Evolutionary conservation across 1,140 invertebrate genomes (phyloP), one percentile per base, ranked within the genome.

Genomic region (Pseudomyrmex pallidus): DNA sequence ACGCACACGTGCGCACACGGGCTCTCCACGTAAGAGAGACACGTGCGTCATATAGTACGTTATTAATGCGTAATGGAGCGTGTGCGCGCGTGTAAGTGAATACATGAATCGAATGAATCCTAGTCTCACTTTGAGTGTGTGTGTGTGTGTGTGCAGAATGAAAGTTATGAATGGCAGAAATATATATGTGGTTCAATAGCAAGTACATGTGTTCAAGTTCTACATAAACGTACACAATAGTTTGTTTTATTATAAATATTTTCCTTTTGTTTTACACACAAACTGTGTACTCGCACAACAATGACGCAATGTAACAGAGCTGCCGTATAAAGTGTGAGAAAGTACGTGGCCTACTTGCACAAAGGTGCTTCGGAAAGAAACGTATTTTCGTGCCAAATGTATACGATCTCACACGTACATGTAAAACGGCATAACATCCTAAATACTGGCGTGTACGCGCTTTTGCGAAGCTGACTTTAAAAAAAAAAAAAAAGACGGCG

Each of bases 281-380:
- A 35, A 35, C 35, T 1, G 35, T 35, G 0, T 35, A 7, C 35
- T 76, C 17, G 13, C 46, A 67, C 46, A 67, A 66, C 52, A 22
- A 46, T 22, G 48, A 22, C 5, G 35, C 17, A 3, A 7, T 15
- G 12, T 46, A 44, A 56, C 35, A 57, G 35, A 68, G 52, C 52
- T n/a, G 20, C 46, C 50, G 2, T 5, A 59, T 46, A 25, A 68
- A 12, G 35, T 22, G 22, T 46, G 76, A 80, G 54, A 80, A 72
- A 70, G 66, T 70, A 35, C n/a, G 54, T 35, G 76, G 44, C 76
- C 66, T 57, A 80, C 76, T 72, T 80, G 17, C n/a, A 68, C 64
- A 48, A 57, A 48, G 12, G 35, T n/a, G 44, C n/a, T 9, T 48
- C 66, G 5, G 52, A 78, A 56, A 48, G 35, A 44, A 46, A 44